Percentiles rank a stretch among this genome's conserved stretches.
Evolutionary conservation across 2,888 invertebrate genomes (phyloP).

Genomic region (Anaspis maculata): DNA sequence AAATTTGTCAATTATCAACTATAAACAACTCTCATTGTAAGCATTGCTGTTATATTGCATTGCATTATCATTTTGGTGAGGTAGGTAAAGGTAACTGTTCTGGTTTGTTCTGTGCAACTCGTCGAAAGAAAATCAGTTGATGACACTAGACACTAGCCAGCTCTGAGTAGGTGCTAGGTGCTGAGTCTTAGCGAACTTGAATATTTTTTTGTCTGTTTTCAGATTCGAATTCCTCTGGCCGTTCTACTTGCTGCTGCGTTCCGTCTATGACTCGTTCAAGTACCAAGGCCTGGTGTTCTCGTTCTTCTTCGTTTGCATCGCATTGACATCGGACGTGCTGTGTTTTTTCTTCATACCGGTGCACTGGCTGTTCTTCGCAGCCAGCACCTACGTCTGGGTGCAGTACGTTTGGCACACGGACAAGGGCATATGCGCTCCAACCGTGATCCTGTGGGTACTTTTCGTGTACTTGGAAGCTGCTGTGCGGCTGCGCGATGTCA

Average conservation of each 20-base stretch:
- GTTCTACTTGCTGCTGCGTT: conserved; percentile 91
- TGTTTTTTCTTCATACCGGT: conserved; percentile 98
- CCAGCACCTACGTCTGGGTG: conserved; percentile 98
- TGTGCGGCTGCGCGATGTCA: conserved; percentile 73
- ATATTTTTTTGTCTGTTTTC: conserved; percentile 95
- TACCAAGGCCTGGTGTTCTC: conserved; percentile 98
- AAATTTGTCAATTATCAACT: too few species aligned
- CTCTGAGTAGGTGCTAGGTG: too few species aligned
- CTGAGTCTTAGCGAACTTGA: conserved; percentile 92
- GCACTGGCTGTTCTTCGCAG: conserved; percentile 95
- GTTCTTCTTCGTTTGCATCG: conserved; percentile 95
- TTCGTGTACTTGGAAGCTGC: conserved; percentile 93
- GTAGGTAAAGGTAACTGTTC: too few species aligned
- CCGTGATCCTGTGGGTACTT: conserved; percentile 86
- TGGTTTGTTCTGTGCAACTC: too few species aligned
- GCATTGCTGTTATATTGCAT: too few species aligned
- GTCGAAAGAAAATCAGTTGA: too few species aligned
- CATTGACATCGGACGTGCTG: conserved; percentile 95
- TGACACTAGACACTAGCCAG: too few species aligned
- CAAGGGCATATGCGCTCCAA: conserved; percentile 83
- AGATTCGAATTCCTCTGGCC: conserved; percentile 99
- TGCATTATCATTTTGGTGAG: too few species aligned
- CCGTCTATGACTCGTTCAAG: conserved; percentile 94
- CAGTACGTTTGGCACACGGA: conserved; percentile 98
- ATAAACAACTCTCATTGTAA: too few species aligned